Conservation (phyloP, 2,888 invertebrate genomes). For the Mimachlamys varia region DNA sequence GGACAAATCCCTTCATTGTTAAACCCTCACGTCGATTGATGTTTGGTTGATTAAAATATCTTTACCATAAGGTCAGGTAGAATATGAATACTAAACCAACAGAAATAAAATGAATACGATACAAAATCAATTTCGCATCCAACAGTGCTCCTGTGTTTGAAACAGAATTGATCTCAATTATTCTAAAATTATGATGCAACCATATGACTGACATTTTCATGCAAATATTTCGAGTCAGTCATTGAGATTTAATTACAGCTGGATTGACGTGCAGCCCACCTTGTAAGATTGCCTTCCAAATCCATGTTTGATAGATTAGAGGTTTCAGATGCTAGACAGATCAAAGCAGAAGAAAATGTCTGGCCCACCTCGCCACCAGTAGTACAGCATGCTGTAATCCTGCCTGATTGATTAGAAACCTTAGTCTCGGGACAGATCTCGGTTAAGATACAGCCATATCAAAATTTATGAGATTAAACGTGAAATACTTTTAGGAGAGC, state of each 20-base stretch:
- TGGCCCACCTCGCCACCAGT: neutral
- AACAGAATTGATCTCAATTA: neutral
- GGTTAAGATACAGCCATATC: neutral
- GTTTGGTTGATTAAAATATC: too few relatives aligned
- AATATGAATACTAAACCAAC: neutral
- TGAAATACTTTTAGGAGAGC: constrained; percentile 9
- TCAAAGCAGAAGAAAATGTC: neutral
- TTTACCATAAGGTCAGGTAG: neutral
- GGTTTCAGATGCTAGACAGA: neutral
- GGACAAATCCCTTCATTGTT: too few relatives aligned
- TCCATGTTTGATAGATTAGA: neutral
- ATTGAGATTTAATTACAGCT: neutral
- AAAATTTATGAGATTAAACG: constrained; percentile 11
- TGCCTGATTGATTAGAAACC: neutral
- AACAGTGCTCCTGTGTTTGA: neutral
- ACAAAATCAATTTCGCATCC: neutral
- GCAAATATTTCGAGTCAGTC: constrained; percentile 7
- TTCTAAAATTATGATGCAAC: neutral
- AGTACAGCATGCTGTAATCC: neutral
- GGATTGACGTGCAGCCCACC: neutral
- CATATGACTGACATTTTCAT: neutral
- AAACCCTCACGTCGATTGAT: too few relatives aligned
- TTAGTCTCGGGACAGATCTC: neutral
- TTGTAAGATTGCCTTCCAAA: neutral
- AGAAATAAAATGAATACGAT: neutral